phyloP scores from a whole-genome alignment of 2,113 vertebrate species.

The Xenopus laevis region DNA sequence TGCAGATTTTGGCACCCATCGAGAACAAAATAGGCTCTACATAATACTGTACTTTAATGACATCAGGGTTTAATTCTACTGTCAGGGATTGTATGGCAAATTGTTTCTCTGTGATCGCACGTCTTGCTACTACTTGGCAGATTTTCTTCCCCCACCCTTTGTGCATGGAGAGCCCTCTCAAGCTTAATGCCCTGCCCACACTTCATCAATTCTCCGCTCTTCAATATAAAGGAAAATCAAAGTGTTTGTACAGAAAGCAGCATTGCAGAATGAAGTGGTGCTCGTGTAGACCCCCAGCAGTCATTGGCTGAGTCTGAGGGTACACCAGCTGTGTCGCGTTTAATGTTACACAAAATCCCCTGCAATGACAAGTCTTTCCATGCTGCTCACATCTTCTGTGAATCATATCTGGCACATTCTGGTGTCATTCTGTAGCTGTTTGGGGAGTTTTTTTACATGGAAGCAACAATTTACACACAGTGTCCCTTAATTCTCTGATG shows the following conservation, averaged over 20 bases:
- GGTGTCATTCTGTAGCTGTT: not conserved
- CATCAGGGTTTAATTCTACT: no score
- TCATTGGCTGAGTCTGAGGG: not conserved
- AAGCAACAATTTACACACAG: no score
- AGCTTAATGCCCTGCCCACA: no score
- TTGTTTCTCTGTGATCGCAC: no score
- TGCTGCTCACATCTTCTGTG: not conserved
- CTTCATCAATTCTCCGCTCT: not conserved
- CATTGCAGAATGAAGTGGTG: not conserved
- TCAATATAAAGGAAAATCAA: not conserved
- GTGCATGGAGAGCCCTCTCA: no score
- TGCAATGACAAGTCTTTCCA: not conserved
- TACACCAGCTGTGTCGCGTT: not conserved
- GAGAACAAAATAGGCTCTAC: no score
- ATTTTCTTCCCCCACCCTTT: no score
- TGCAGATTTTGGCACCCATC: no score
- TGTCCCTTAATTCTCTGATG: no score
- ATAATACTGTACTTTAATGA: no score
- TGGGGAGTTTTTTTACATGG: not conserved
- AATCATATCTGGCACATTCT: conserved; percentile 1
- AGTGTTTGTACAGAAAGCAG: not conserved
- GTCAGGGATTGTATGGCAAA: no score
- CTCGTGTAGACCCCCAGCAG: not conserved
- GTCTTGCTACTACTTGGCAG: no score
- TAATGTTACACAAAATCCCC: not conserved